A percentile compares a stretch with the other conserved stretches of the same genome.
Evolutionary conservation across 2,113 vertebrate genomes (phyloP).

Genomic region (Thamnophis sirtalis): DNA sequence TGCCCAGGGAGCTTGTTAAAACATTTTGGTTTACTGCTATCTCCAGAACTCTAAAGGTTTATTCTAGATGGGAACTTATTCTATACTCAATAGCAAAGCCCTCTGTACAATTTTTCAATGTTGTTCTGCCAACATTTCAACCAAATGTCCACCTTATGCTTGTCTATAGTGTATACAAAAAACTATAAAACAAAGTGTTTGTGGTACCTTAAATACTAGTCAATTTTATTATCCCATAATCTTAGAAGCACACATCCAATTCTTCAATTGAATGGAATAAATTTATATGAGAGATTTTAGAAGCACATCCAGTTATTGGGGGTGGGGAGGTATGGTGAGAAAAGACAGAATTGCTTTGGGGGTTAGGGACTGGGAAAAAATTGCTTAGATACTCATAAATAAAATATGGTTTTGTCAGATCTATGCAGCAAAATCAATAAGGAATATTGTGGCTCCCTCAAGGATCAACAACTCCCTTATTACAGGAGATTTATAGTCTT

Average conservation of each 20-base stretch:
- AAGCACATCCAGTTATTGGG: background rate
- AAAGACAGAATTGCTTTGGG: background rate
- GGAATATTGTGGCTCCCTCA: background rate
- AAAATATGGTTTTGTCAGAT: background rate
- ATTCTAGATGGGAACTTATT: constrained; percentile 10
- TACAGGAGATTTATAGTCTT: background rate
- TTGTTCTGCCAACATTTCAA: background rate
- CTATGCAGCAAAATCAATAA: background rate
- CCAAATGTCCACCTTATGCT: background rate
- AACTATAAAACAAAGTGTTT: background rate
- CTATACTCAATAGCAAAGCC: background rate
- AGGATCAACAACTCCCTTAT: background rate
- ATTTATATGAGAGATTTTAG: background rate
- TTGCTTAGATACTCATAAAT: background rate
- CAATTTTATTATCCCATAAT: background rate
- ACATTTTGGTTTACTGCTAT: constrained; percentile 37
- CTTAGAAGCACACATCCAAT: background rate
- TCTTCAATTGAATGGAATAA: background rate
- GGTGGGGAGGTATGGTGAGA: background rate
- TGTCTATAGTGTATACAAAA: background rate
- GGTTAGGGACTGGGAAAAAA: background rate
- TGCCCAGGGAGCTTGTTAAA: constrained; percentile 47
- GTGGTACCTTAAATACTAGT: background rate
- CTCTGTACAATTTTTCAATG: background rate
- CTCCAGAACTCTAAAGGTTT: constrained; percentile 38